A percentile compares a stretch with the other conserved stretches of the same genome.
These are phyloP conservation scores for Rhyacichthys aspro DNA, from an alignment of 2,797 vertebrate genomes.

Conservation along the genomic window DNA sequence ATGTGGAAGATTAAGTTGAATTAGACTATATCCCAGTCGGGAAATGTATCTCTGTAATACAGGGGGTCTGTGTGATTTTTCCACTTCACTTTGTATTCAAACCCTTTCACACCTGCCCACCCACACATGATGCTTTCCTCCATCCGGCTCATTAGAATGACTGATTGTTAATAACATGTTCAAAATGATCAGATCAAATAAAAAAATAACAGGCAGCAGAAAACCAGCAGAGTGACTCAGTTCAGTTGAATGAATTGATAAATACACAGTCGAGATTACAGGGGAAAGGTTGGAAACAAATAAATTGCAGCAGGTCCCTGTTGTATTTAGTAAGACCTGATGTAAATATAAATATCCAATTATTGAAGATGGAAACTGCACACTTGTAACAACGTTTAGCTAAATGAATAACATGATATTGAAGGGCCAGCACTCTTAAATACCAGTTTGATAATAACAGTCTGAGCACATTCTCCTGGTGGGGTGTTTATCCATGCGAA, in stretches of 20 bases:
- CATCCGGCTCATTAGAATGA: neutral
- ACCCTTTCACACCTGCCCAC: neutral
- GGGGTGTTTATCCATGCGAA: neutral
- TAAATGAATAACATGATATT: conserved; percentile 48
- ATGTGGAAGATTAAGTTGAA: too few relatives aligned
- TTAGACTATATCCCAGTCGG: too few relatives aligned
- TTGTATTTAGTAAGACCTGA: conserved; percentile 11
- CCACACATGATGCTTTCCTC: neutral
- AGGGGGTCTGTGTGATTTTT: neutral
- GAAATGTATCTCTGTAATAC: too few relatives aligned
- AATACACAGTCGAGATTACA: neutral
- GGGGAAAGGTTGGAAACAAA: neutral
- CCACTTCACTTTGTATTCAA: neutral
- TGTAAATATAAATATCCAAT: conserved; percentile 15
- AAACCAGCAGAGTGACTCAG: neutral
- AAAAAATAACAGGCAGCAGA: neutral
- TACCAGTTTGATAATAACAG: conserved; percentile 39
- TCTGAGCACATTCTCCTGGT: conserved; percentile 39
- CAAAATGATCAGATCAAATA: neutral
- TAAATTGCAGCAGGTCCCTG: conserved; percentile 1
- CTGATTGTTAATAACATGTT: neutral
- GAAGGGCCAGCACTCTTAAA: conserved; percentile 38
- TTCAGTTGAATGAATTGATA: neutral
- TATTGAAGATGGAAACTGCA: conserved; percentile 23
- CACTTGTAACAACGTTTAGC: conserved; percentile 29